phyloP scores from a whole-genome alignment of 2,888 invertebrate species.

The Ichneumoninae sp. region DNA sequence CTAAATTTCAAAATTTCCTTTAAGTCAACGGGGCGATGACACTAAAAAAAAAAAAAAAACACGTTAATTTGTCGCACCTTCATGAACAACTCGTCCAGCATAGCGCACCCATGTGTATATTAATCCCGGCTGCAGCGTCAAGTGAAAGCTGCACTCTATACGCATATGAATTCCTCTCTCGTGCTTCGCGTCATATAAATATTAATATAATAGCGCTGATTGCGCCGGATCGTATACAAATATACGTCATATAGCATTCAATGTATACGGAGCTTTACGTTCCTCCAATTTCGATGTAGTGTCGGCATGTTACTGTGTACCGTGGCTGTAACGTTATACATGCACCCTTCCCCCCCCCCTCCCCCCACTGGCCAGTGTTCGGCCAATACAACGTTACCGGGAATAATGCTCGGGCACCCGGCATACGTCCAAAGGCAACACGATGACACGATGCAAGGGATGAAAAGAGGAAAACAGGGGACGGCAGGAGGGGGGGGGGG shows the following conservation, averaged over 20 bases:
- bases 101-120: background rate
- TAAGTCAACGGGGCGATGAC: too few species aligned
- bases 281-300: slow-evolving; percentile 28
- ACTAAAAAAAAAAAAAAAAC: background rate
- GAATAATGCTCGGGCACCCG: slow-evolving; percentile 69
- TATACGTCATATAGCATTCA: slow-evolving; percentile 42
- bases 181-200: slow-evolving; percentile 73
- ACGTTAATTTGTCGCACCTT: background rate
- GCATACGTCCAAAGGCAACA: slow-evolving; percentile 70
- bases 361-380: background rate
- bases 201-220: slow-evolving; percentile 80
- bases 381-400: slow-evolving; percentile 66
- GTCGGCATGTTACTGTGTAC: slow-evolving; percentile 27
- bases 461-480: slow-evolving; percentile 31
- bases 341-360: background rate
- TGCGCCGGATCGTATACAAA: slow-evolving; percentile 76
- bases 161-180: slow-evolving; percentile 24
- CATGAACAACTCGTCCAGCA: background rate
- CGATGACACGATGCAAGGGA: slow-evolving; percentile 71
- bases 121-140: slow-evolving; percentile 10
- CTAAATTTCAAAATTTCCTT: background rate
- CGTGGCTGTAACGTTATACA: slow-evolving; percentile 41
- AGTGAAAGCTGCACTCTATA: slow-evolving; percentile 27
- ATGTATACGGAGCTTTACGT: slow-evolving; percentile 14
- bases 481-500: background rate